These are phyloP conservation scores for Tipula unca DNA, from an alignment of 2,888 invertebrate genomes.

Conservation along the genomic window DNA sequence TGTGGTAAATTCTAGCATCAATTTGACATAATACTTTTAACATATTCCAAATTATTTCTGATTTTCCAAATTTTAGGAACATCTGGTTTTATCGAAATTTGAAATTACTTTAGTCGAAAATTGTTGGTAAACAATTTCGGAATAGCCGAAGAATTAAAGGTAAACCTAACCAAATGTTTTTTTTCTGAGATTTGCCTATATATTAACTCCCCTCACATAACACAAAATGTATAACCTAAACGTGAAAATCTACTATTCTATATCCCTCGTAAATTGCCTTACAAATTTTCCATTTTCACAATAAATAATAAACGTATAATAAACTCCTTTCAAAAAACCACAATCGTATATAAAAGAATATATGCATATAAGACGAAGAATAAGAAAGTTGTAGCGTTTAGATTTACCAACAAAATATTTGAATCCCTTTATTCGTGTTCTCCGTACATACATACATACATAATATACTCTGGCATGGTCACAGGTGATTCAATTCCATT, in stretches of 20 bases:
- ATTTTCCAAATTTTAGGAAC: too few relatives aligned
- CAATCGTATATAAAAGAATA: background rate
- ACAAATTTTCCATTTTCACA: background rate
- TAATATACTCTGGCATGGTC: background rate
- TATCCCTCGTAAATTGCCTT: background rate
- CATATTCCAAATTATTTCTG: too few relatives aligned
- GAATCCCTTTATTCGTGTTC: background rate
- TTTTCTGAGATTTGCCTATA: too few relatives aligned
- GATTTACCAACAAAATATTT: background rate
- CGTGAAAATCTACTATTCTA: background rate
- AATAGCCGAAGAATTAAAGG: too few relatives aligned
- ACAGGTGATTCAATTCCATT: constrained; percentile 8
- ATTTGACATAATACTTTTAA: too few relatives aligned
- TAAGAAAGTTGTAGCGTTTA: background rate
- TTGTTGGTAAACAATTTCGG: too few relatives aligned
- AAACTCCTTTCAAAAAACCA: background rate
- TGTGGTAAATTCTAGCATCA: too few relatives aligned
- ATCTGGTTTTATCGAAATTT: too few relatives aligned
- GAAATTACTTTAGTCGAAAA: too few relatives aligned
- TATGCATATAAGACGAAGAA: background rate
- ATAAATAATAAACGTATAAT: background rate
- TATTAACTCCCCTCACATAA: too few relatives aligned
- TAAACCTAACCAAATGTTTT: too few relatives aligned
- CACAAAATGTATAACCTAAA: too few relatives aligned
- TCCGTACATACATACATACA: background rate